Evolutionary conservation across 1,140 invertebrate species (phyloP), one percentile per base, ranked within the genome.

Genomic region (Brachionus sp.): DNA sequence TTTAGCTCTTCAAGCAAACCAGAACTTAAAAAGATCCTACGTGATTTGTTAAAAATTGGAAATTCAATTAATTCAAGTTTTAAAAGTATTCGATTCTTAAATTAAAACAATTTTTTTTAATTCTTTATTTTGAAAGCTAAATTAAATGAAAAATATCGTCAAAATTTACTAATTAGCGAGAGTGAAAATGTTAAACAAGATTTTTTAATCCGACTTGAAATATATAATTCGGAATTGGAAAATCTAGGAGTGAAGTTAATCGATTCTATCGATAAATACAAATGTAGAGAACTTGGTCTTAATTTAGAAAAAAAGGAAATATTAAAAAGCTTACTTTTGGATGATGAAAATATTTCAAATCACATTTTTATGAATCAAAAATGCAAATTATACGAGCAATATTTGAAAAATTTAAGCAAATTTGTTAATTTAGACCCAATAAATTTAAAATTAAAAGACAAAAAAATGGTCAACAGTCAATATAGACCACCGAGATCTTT

Each of bases 301-400:
- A 70, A 70, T 39, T 12, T 7, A 12, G 3, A 66, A 33, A 37
- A 12, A 16, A 66, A 16, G 16, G 64, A 66, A 33, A 66, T 33
- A n/a, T n/a, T 66, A 66, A 37, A 70, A 33, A 50, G 13, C 13
- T 16, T 75, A 9, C 19, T 50, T 9, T 33, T 44, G 23, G 16
- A 39, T 10, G n/a, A 37, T 37, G 13, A 33, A 35, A 66, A 66
- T 66, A 66, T 66, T 39, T 70, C 66, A 70, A 23, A 39, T 37
- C 66, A 70, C 66, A 70, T 39, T 70, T 70, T 70, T n/a, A 37
- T 66, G 10, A 33, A 37, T 42, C 6, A 70, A 70, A 70, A 70
- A 70, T 70, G 66, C 37, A 70, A 70, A 70, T 70, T 70, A 75
- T 75, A 46, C 25, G 42, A 75, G 25, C 39, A 75, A 75, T 46